Base-by-base conservation (phyloP, 2,888 invertebrate species). In the Eupeodes latifasciatus region DNA sequence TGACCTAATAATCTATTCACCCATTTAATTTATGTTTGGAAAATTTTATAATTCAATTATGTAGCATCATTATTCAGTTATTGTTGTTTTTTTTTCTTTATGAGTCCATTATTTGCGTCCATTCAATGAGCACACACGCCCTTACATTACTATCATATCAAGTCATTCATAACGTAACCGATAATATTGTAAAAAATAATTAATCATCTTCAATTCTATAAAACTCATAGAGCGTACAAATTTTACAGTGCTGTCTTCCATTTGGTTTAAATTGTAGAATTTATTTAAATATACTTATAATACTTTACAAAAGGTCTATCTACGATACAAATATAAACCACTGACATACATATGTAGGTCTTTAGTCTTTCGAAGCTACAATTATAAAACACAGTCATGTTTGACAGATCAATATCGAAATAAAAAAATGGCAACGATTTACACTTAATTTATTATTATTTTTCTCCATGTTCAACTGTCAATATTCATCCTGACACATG, bases 1-100 rank as follows among this genome's bases (percentile, higher is more conserved):
- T 87, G 86, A 79, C 83, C 82, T 66, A 83, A 59, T 80, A 87
- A 80, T 80, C 80, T 76, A 83, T 19, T 83, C 80, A 61, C 47
- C 75, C 82, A 75, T 69, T 79, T 55, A 78, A 69, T 75, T 27
- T 69, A 2, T 51, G 12, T 78, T 71, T 61, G 79, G 79, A 77
- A 47, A 76, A 83, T 80, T 51, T 67, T 44, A 87, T 83, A 75
- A 79, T 72, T 79, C 75, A 76, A 75, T 87, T 76, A 81, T 77
- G 77, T 40, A 66, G 36, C 34, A 55, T 64, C 57, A 80, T 74
- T 69, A 76, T 74, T 69, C 51, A 76, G 75, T 80, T 72, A 66
- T 57, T 16, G 40, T 71, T 74, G 19, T 14, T 67, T 9, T 16
- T 44, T 19, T 62, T 62, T 44, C 10, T 62, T 12, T 59, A n/a